A percentile compares a stretch with the other conserved stretches of the same genome.
Conservation (phyloP, 2,888 invertebrate species). For the Cheilosia variabilis region DNA sequence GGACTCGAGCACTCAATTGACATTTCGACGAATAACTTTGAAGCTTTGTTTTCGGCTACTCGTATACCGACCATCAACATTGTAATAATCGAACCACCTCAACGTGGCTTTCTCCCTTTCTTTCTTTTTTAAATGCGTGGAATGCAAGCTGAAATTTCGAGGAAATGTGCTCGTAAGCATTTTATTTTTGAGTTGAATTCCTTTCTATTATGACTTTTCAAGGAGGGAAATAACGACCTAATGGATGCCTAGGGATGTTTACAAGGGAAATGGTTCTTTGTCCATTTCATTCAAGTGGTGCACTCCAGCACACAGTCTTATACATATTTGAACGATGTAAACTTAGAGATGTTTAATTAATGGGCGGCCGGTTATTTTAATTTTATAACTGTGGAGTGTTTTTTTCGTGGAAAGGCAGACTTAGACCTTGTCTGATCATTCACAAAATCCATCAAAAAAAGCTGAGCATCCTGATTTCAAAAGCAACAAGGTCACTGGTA, state of each 20-base stretch:
- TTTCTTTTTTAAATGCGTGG: background rate
- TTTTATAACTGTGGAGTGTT: background rate
- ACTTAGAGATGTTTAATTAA: conserved; percentile 27
- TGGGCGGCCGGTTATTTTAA: background rate
- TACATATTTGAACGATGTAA: conserved; percentile 16
- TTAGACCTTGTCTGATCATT: no score
- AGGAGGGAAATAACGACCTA: conserved; percentile 7
- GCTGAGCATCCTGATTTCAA: background rate
- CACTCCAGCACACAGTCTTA: background rate
- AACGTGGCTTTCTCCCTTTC: background rate
- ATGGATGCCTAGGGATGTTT: conserved; percentile 26
- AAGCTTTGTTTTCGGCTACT: background rate
- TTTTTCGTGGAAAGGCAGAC: no score
- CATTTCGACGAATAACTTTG: no score
- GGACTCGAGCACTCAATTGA: no score
- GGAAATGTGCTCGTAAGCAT: conserved; percentile 10
- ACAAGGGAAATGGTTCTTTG: conserved; percentile 31
- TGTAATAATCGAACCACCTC: background rate
- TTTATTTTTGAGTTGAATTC: background rate
- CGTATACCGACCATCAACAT: background rate
- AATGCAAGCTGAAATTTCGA: conserved; percentile 5
- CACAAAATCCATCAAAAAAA: no score
- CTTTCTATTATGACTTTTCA: background rate
- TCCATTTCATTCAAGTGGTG: conserved; percentile 30
- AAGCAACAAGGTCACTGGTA: background rate